phyloP scores from a whole-genome alignment of 2,888 invertebrate species.

The Sisyra nigra region DNA sequence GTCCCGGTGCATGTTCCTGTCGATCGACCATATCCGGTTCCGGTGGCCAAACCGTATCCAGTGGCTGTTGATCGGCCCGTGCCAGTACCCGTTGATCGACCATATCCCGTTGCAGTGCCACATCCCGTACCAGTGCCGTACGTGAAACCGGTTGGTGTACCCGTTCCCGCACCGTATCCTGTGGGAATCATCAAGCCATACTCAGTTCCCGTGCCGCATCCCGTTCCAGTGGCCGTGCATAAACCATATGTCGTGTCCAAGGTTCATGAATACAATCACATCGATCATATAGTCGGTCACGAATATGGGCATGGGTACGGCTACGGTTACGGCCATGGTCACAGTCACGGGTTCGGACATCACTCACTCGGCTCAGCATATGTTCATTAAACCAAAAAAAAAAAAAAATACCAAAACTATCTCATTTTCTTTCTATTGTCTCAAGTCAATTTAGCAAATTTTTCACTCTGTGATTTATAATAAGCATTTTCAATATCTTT shows the following conservation, averaged over 20 bases:
- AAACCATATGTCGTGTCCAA: conserved; percentile 1
- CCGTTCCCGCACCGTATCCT: conserved; percentile 6
- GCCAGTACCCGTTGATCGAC: conserved; percentile 30
- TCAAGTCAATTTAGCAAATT: no score
- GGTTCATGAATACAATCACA: background rate
- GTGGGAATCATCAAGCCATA: conserved; percentile 4
- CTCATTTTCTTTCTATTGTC: no score
- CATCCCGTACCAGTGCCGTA: conserved; percentile 11
- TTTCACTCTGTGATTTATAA: no score
- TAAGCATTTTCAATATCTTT: no score
- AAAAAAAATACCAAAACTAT: no score
- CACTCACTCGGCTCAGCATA: background rate
- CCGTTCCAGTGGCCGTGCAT: conserved; percentile 3
- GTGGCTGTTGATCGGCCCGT: conserved; percentile 31
- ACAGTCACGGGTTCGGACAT: background rate
- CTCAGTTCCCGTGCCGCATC: conserved; percentile 3
- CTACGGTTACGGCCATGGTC: background rate
- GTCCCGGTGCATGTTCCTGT: conserved; percentile 21
- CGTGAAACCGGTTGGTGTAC: conserved; percentile 5
- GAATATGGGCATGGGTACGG: background rate
- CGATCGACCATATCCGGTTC: conserved; percentile 25
- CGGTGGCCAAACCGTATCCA: conserved; percentile 31
- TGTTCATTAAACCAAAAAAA: background rate
- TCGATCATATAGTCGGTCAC: background rate
- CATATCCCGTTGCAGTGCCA: conserved; percentile 21